Evolutionary conservation across 2,797 vertebrate species (phyloP), one percentile per base, ranked within the genome.

Genomic region (Phrynocephalus vlangalii): DNA sequence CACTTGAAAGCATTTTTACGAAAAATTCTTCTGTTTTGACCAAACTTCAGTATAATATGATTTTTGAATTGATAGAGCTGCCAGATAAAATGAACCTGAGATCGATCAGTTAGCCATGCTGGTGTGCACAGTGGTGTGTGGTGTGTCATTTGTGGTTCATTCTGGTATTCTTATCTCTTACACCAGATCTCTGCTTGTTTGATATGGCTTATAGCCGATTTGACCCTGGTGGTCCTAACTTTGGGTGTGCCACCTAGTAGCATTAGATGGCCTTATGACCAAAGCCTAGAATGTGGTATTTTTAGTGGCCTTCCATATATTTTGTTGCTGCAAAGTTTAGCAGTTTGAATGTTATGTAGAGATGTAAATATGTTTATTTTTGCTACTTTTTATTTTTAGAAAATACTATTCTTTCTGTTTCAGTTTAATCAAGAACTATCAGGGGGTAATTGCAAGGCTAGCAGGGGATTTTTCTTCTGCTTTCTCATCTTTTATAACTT

Each of bases 251-350:
- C 66, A 50, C 50, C 75, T 84, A 13, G 30, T 50, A 26, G 24
- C 13, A 76, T 52, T 67, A 67, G n/a, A 75, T 28, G 48, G 33
- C 71, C 44, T 79, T 60, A 71, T 63, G 52, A 13, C 72, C 91
- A 91, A 89, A 86, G 92, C 85, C 85, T 86, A 92, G 92, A 88
- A 75, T 85, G 38, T 76, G 72, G 56, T 87, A 28, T 88, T 92
- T 92, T 91, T 89, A 0, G 92, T 88, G 91, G 91, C 94, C 90
- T 95, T 94, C 87, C 76, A 77, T 84, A 56, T 91, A 28, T 10
- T 85, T 93, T 86, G 26, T 85, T 88, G 85, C 70, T 87, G 63
- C 24, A 77, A 89, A 91, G 82, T 93, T 92, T 82, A 90, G 84
- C 18, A 52, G 52, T 83, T 33, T 72, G 30, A n/a, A 52, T 33